These are phyloP conservation scores for Iselma pallidipennis DNA, from an alignment of 2,888 invertebrate species.

Conservation along the genomic window DNA sequence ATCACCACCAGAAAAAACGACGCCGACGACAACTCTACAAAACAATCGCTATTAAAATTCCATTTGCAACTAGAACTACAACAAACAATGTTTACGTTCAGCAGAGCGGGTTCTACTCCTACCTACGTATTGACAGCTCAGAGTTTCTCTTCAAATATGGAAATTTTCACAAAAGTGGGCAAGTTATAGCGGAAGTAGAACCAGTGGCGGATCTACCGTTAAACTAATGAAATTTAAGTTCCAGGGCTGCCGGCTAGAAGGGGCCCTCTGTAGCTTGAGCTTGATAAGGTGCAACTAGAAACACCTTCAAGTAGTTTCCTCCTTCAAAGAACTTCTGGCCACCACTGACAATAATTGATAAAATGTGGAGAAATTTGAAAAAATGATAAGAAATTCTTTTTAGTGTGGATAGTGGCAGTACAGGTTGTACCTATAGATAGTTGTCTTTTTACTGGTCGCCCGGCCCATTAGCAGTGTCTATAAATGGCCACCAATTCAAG, in stretches of 20 bases:
- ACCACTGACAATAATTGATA: no score
- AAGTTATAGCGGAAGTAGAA: not conserved
- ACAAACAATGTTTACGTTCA: not conserved
- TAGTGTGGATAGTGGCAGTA: not conserved
- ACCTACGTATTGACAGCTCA: not conserved
- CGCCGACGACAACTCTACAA: slow-evolving; percentile 35
- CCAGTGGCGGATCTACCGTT: no score
- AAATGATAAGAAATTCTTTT: not conserved
- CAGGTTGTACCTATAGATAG: not conserved
- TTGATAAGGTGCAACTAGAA: no score
- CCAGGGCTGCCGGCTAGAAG: no score
- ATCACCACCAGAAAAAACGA: slow-evolving; percentile 3
- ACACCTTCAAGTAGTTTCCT: no score
- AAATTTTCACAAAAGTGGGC: not conserved
- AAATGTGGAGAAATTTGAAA: no score
- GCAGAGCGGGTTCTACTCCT: no score
- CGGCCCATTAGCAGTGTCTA: slow-evolving; percentile 27
- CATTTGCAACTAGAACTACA: slow-evolving; percentile 30
- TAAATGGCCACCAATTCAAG: slow-evolving; percentile 38
- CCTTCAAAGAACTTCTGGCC: no score
- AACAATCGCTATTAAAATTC: slow-evolving; percentile 44
- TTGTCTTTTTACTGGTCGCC: not conserved
- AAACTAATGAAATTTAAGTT: no score
- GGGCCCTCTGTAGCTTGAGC: no score
- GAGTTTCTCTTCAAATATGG: slow-evolving; percentile 1